Evolutionary conservation across 2,797 vertebrate genomes (phyloP).

Genomic region (Cossypha dichroa): DNA sequence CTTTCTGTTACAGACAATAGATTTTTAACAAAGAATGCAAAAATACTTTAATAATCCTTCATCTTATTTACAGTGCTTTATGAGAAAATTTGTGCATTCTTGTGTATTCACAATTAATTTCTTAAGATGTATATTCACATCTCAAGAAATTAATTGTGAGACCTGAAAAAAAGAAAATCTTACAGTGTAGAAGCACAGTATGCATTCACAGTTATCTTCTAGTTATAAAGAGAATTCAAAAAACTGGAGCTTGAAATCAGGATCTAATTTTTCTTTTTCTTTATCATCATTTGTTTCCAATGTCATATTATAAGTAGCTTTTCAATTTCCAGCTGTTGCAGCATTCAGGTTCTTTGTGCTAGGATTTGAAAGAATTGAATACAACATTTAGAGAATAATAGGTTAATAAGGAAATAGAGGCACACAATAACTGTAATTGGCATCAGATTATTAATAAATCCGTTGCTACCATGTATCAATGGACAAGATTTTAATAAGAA

Average conservation of each 20-base stretch:
- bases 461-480: background rate
- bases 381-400: background rate
- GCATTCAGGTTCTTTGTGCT: background rate
- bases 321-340: background rate
- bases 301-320: background rate
- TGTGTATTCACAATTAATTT: background rate
- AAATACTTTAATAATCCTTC: background rate
- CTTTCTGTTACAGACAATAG: background rate
- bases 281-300: background rate
- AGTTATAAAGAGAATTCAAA: background rate
- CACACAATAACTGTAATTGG: background rate
- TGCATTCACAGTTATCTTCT: background rate
- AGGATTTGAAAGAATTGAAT: background rate
- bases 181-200: background rate
- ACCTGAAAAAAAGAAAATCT: background rate
- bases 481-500: background rate
- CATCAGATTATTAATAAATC: background rate
- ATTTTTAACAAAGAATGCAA: background rate
- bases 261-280: background rate
- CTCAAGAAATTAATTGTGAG: background rate
- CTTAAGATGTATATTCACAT: background rate
- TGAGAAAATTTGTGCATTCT: background rate
- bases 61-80: background rate
- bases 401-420: background rate
- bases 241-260: background rate